Conservation (phyloP, 2,888 invertebrate species). For the Epicampocera succincta region DNA sequence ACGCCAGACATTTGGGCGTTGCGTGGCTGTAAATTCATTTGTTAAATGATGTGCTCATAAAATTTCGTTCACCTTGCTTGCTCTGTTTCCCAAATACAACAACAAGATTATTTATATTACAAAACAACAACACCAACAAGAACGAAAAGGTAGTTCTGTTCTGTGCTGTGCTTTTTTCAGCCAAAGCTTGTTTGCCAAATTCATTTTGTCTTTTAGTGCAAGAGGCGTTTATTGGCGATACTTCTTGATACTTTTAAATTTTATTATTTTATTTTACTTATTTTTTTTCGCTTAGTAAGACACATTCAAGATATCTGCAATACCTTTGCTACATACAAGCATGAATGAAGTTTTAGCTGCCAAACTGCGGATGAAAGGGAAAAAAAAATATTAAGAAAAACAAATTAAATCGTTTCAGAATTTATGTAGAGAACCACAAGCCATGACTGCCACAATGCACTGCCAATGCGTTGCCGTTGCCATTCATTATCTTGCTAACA, state of each 20-base stretch:
- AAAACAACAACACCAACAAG: constrained; percentile 9
- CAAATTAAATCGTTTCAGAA: constrained; percentile 70
- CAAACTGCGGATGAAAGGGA: constrained; percentile 27
- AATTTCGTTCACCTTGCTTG: constrained; percentile 74
- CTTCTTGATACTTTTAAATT: constrained; percentile 62
- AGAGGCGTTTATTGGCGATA: constrained; percentile 69
- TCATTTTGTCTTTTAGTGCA: constrained; percentile 62
- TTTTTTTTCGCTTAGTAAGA: constrained; percentile 29
- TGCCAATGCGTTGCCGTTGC: constrained; percentile 55
- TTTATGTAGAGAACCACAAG: constrained; percentile 65
- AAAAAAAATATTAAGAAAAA: constrained; percentile 55
- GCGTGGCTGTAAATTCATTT: constrained; percentile 82
- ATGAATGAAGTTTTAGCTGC: constrained; percentile 54
- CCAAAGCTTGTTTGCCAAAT: constrained; percentile 60
- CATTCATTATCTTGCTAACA: constrained; percentile 46
- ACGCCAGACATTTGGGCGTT: constrained; percentile 82
- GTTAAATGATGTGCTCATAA: constrained; percentile 82
- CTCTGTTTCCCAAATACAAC: constrained; percentile 25
- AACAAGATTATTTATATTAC: constrained; percentile 1
- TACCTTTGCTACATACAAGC: constrained; percentile 19
- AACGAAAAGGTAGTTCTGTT: constrained; percentile 52
- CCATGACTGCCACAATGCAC: constrained; percentile 61
- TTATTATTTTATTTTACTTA: constrained; percentile 12
- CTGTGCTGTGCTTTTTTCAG: constrained; percentile 7
- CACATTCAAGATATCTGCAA: constrained; percentile 65